phyloP scores from a whole-genome alignment of 2,888 invertebrate species.

The Ferdinandea cuprea region DNA sequence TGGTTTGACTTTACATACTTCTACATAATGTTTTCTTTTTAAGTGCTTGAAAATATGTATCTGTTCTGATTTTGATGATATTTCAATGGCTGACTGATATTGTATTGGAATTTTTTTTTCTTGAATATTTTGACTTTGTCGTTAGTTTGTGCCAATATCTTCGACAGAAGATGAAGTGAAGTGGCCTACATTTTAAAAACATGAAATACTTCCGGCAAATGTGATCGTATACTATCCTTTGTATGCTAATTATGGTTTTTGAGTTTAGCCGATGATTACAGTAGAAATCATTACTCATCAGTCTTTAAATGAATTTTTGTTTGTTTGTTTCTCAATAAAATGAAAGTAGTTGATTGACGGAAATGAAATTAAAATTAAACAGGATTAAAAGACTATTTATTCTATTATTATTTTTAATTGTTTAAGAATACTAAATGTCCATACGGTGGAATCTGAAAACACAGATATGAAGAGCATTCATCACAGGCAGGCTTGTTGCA shows the following conservation, averaged over 20 bases:
- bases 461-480: too few species aligned
- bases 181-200: constrained; percentile 1
- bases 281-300: too few species aligned
- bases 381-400: too few species aligned
- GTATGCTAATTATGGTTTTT: too few species aligned
- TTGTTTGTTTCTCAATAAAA: background rate
- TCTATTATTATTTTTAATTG: too few species aligned
- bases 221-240: background rate
- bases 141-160: constrained; percentile 1
- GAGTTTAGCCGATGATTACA: too few species aligned
- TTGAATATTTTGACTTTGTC: constrained; percentile 22
- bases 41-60: background rate
- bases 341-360: too few species aligned
- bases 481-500: too few species aligned
- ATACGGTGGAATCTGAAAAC: too few species aligned
- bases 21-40: background rate
- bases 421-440: too few species aligned
- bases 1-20: background rate
- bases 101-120: background rate
- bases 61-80: constrained; percentile 15
- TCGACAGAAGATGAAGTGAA: background rate
- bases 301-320: too few species aligned
- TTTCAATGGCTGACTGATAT: background rate
- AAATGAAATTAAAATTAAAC: too few species aligned
- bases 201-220: background rate